phyloP scores from a whole-genome alignment of 2,113 vertebrate species.

The Actinemys pallida region DNA sequence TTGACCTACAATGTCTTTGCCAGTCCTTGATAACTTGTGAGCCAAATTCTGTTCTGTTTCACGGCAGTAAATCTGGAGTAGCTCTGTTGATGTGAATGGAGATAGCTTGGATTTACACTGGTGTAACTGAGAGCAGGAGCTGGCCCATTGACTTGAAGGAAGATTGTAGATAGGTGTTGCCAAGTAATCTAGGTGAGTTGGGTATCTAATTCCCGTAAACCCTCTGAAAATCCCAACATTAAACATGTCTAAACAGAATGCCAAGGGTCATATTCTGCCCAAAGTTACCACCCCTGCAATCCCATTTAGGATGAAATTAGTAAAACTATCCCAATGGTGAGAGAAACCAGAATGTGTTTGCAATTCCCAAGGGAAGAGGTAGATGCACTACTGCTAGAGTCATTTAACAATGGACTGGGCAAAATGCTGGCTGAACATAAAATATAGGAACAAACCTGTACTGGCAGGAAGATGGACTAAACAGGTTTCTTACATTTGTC shows the following conservation, averaged over 20 bases:
- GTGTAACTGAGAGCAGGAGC: slow-evolving; percentile 51
- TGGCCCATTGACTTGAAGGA: not conserved
- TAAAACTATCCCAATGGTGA: not conserved
- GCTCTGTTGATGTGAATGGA: slow-evolving; percentile 5
- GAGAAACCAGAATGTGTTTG: not conserved
- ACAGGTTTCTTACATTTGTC: fast-evolving
- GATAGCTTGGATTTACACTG: slow-evolving; percentile 51
- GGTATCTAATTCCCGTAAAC: slow-evolving; percentile 34
- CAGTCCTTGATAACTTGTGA: fast-evolving
- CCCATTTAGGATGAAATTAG: fast-evolving
- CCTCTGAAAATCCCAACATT: slow-evolving; percentile 25
- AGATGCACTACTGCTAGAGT: not conserved
- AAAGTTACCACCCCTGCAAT: not conserved
- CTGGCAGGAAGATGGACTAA: not conserved
- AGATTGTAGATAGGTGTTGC: not conserved
- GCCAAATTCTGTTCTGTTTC: not conserved
- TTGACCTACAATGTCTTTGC: not conserved
- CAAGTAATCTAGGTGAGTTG: slow-evolving; percentile 10
- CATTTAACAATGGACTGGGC: not conserved
- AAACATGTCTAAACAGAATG: not conserved
- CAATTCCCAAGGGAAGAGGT: not conserved
- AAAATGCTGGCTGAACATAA: not conserved
- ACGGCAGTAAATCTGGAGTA: slow-evolving; percentile 31
- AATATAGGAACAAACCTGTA: not conserved
- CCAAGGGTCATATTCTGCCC: not conserved